Base-by-base conservation (phyloP, 2,888 invertebrate genomes). In the Dolichopus griseipennis region DNA sequence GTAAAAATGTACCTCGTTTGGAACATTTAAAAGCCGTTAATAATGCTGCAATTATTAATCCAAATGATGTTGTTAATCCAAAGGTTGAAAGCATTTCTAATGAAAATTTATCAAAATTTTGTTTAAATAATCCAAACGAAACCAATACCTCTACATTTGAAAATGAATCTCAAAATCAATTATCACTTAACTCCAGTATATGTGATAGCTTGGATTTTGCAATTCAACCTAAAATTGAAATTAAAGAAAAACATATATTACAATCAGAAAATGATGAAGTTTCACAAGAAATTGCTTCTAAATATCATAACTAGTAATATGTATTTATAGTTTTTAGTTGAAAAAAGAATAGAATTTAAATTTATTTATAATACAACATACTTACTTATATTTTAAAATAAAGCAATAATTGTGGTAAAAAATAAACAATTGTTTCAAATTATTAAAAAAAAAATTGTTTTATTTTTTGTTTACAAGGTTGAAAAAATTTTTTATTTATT, bases 11-110 rank as follows among this genome's bases (percentile, higher is more conserved):
- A 37, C 64, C 64, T 9, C 64, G 34, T 37, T 33, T 64, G 15
- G 64, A 64, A 37, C 64, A 64, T 64, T 64, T 64, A 12, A 64
- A 64, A 37, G 64, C 64, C n/a, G 64, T 64, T 20, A 64, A 64
- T 64, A 37, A 64, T 64, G 64, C 64, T 10, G 64, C 64, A 6
- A 21, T 62, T 62, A 21, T 62, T 9, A 62, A 22, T 21, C 10
- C 62, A 22, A 10, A 62, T 62, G 62, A 22, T 22, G 18, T 20
- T 22, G 22, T 22, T 12, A 62, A 15, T 62, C 10, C 10, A 10
- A 62, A 62, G 22, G 20, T 21, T 62, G 21, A 62, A 62, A 62
- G 20, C 10, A 22, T 62, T 62, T 10, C 20, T 21, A 22, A 22
- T 62, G 61, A 61, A 61, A 2, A 62, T 21, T 9, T 18, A 12